phyloP scores from a whole-genome alignment of 2,797 vertebrate genomes.

The Brachyalestes nurse region DNA sequence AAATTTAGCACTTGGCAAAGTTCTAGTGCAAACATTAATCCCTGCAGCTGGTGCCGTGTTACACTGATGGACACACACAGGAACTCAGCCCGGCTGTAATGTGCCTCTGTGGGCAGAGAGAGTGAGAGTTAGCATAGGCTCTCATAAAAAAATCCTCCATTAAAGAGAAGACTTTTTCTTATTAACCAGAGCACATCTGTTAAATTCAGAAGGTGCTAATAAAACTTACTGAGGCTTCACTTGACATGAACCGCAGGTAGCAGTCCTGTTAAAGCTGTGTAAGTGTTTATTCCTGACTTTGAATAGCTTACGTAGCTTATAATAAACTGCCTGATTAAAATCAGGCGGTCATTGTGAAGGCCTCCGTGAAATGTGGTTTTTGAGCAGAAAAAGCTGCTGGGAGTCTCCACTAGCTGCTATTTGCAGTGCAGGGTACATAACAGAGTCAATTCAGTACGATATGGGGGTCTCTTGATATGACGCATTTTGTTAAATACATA shows the following conservation, averaged over 20 bases:
- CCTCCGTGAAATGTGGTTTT: background rate
- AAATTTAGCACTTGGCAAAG: conserved; percentile 67
- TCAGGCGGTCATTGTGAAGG: background rate
- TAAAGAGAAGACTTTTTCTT: background rate
- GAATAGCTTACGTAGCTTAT: background rate
- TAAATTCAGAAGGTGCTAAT: background rate
- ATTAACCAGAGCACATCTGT: background rate
- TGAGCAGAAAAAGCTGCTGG: background rate
- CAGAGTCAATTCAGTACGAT: background rate
- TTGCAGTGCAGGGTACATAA: background rate
- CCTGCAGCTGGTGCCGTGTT: conserved; percentile 62
- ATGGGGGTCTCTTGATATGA: too few relatives aligned
- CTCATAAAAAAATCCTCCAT: conserved; percentile 8
- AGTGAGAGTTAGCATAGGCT: background rate
- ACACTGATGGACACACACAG: conserved; percentile 59
- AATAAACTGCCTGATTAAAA: background rate
- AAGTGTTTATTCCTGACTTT: background rate
- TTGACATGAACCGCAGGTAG: background rate
- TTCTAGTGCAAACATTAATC: conserved; percentile 52
- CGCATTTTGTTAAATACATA: too few relatives aligned
- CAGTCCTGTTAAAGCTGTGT: background rate
- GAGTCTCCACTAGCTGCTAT: background rate
- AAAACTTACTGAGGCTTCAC: background rate
- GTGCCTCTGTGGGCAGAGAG: conserved; percentile 7
- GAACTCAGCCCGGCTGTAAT: background rate